Conservation (phyloP, 2,888 invertebrate species). For the Oscheius myriophilus region DNA sequence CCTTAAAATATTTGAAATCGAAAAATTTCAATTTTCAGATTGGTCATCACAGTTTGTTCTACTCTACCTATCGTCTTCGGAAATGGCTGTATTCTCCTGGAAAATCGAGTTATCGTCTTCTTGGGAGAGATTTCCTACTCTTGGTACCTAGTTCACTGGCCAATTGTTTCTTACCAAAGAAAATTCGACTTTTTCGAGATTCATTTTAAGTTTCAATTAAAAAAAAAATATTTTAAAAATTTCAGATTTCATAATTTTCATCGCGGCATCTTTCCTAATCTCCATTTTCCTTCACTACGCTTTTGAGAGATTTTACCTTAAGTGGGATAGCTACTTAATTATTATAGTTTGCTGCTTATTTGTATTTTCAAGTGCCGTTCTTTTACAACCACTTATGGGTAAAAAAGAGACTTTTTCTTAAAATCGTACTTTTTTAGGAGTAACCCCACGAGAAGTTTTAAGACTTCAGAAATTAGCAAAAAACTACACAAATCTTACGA, state of each 20-base stretch:
- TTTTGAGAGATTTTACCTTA: constrained; percentile 17
- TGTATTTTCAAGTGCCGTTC: background rate
- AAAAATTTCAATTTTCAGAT: constrained; percentile 1
- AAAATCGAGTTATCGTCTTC: constrained; percentile 5
- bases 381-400: constrained; percentile 3
- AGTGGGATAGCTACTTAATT: background rate
- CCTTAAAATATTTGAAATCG: too few relatives aligned
- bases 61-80: constrained; percentile 1
- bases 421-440: background rate
- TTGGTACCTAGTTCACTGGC: constrained; percentile 25
- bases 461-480: background rate
- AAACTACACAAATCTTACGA: constrained; percentile 5
- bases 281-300: constrained; percentile 5
- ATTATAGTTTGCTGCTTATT: background rate
- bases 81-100: constrained; percentile 2
- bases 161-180: constrained; percentile 2
- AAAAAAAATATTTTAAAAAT: background rate
- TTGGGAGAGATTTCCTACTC: constrained; percentile 10
- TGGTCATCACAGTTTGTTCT: constrained; percentile 1
- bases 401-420: background rate
- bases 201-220: background rate
- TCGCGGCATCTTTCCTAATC: constrained; percentile 1
- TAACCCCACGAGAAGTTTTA: background rate
- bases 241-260: background rate
- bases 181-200: background rate